Conservation (phyloP, 2,888 invertebrate species). For the Dryococelus australis region DNA sequence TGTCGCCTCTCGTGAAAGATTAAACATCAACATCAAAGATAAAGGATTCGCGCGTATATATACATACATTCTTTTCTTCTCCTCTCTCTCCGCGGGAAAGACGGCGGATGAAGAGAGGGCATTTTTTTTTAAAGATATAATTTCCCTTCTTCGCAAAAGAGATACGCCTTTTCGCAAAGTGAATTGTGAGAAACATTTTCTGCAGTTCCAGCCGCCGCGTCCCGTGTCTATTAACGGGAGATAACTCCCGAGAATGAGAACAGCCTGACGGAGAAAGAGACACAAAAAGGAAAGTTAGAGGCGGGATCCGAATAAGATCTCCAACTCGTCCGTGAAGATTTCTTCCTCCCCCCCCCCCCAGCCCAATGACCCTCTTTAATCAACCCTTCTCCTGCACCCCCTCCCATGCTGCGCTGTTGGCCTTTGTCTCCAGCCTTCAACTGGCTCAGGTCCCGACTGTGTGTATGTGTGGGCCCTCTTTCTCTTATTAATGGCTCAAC, state of each 20-base stretch:
- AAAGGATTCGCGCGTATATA: conserved; percentile 7
- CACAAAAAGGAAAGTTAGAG: neutral
- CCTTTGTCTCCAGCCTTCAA: too few species aligned
- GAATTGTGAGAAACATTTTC: conserved; percentile 5
- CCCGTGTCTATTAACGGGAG: conserved; percentile 9
- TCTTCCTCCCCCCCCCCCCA: neutral
- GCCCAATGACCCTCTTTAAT: too few species aligned
- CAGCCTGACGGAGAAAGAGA: neutral
- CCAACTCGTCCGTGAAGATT: neutral
- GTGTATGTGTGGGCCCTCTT: neutral
- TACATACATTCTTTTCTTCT: neutral
- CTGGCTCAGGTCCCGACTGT: neutral
- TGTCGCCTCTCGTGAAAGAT: neutral
- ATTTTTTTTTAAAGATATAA: neutral
- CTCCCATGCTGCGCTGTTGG: too few species aligned
- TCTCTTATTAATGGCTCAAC: conserved; percentile 8
- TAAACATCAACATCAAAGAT: conserved; percentile 1
- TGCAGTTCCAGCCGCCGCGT: neutral
- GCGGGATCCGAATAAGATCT: neutral
- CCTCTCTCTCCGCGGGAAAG: too few species aligned
- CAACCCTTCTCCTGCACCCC: too few species aligned
- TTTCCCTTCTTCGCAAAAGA: neutral
- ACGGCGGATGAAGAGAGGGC: neutral
- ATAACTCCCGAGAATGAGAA: neutral
- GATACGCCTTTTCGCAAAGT: neutral